Percentiles rank a stretch among this genome's conserved stretches.
phyloP scores from a whole-genome alignment of 1,140 invertebrate species.

The Cheumatopsyche charites region DNA sequence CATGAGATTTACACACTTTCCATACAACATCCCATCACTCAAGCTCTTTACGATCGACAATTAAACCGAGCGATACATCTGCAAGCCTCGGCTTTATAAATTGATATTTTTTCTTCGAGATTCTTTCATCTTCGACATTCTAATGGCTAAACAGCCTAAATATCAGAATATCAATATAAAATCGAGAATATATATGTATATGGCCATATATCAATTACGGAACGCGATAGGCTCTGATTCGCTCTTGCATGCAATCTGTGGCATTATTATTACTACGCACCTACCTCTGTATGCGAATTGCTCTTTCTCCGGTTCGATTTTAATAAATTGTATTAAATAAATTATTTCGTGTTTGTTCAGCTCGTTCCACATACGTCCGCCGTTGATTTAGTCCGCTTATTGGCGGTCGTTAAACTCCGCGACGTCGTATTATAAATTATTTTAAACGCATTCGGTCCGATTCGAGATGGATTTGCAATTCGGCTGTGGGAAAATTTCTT shows the following conservation, averaged over 20 bases:
- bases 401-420: too few species aligned
- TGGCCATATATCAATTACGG: conserved; percentile 2
- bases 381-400: too few species aligned
- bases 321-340: not conserved
- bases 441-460: too few species aligned
- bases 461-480: too few species aligned
- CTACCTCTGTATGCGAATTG: not conserved
- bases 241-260: not conserved
- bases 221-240: conserved; percentile 3
- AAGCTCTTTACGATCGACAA: not conserved
- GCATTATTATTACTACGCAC: not conserved
- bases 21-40: not conserved
- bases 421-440: too few species aligned
- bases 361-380: not conserved
- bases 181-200: not conserved
- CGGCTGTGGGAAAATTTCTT: too few species aligned
- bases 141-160: too few species aligned
- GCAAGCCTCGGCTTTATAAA: not conserved
- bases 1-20: too few species aligned
- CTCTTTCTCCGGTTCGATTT: not conserved
- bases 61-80: conserved; percentile 13
- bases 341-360: not conserved
- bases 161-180: not conserved
- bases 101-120: too few species aligned
- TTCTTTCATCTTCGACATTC: too few species aligned